phyloP scores from a whole-genome alignment of 2,113 vertebrate genomes.

The Plecturocebus donacophilus region DNA sequence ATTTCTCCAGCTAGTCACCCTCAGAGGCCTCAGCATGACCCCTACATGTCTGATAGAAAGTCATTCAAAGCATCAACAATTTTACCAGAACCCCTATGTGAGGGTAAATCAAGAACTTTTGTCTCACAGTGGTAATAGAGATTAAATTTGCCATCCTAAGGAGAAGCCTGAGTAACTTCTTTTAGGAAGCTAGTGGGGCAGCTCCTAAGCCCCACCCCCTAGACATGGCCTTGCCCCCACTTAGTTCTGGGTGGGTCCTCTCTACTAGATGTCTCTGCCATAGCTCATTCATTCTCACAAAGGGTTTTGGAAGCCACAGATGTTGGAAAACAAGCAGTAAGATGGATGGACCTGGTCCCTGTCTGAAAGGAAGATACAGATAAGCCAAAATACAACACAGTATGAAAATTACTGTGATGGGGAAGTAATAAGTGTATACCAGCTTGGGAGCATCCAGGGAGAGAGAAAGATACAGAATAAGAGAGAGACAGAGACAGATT shows the following conservation, averaged over 20 bases:
- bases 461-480: not conserved
- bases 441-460: not conserved
- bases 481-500: not conserved
- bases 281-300: fast-evolving
- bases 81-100: not conserved
- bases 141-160: not conserved
- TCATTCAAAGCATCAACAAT: not conserved
- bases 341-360: not conserved
- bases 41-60: not conserved
- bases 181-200: no score
- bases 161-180: no score
- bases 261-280: not conserved
- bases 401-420: not conserved
- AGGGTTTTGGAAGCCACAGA: not conserved
- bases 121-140: not conserved
- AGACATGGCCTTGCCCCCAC: fast-evolving
- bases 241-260: fast-evolving
- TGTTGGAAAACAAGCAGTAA: not conserved
- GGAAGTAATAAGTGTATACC: not conserved
- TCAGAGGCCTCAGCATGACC: not conserved
- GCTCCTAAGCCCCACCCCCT: no score
- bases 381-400: not conserved
- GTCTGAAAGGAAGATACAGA: not conserved
- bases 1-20: not conserved
- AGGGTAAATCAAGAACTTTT: not conserved